Percentiles rank a stretch among this genome's conserved stretches.
phyloP scores from a whole-genome alignment of 2,113 vertebrate genomes.

The Myrmophylax atrothorax region DNA sequence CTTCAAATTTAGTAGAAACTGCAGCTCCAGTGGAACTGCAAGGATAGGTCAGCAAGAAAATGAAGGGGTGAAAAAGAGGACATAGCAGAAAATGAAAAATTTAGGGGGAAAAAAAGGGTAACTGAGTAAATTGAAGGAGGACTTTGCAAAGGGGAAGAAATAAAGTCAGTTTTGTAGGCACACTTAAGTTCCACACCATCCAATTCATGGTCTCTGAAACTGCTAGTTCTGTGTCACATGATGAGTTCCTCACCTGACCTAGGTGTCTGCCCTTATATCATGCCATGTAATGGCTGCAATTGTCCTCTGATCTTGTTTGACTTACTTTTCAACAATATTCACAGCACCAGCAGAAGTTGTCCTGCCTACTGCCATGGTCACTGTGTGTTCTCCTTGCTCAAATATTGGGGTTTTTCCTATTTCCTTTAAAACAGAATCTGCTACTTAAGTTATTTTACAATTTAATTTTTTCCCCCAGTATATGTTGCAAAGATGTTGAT shows the following conservation, averaged over 20 bases:
- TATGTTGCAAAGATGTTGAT: background rate
- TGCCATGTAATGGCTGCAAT: background rate
- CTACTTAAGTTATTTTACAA: background rate
- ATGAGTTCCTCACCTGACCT: background rate
- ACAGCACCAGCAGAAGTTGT: background rate
- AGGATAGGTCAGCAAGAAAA: background rate
- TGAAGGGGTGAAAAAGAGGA: background rate
- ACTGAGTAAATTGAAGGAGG: background rate
- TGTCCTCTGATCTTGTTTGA: background rate
- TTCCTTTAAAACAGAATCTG: background rate
- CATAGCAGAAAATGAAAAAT: constrained; percentile 1
- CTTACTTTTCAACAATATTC: background rate
- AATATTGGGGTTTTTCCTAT: background rate
- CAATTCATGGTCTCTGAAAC: background rate
- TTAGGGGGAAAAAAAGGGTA: background rate
- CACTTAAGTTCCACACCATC: background rate
- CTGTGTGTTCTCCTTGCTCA: background rate
- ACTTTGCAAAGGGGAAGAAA: background rate
- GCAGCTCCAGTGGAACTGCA: background rate
- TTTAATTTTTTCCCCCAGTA: background rate
- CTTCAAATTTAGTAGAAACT: background rate
- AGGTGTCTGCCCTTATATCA: background rate
- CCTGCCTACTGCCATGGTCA: background rate
- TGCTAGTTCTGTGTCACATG: background rate
- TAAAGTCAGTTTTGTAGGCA: constrained; percentile 14